A percentile compares a stretch with the other conserved stretches of the same genome.
Evolutionary conservation across 64 coral and sea anemone genomes (phyloP).

Genomic region (Trachythela sp.): DNA sequence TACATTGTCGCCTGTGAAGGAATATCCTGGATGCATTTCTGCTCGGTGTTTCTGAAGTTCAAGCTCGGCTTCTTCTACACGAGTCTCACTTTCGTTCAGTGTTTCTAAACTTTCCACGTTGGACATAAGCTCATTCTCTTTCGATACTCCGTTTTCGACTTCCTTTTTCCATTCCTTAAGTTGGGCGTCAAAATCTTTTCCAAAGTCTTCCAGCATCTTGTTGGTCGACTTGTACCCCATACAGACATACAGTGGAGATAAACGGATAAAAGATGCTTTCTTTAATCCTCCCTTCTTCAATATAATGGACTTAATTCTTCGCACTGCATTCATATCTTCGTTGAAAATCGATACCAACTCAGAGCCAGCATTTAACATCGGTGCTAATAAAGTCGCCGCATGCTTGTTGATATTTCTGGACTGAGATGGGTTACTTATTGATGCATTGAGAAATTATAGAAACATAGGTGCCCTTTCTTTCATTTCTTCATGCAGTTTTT

Average conservation of each 20-base stretch:
- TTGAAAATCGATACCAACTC: conserved; percentile 50
- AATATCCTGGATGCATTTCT: conserved; percentile 55
- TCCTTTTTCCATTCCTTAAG: conserved; percentile 33
- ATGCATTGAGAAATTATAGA: not conserved
- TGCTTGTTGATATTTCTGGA: conserved; percentile 17
- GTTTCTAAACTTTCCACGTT: not conserved
- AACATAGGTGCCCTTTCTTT: too few species aligned
- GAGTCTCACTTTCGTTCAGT: too few species aligned
- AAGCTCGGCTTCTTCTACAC: too few species aligned
- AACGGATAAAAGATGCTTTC: conserved; percentile 20
- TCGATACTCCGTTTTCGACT: conserved; percentile 11
- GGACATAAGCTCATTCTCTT: conserved; percentile 8
- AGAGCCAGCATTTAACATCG: too few species aligned
- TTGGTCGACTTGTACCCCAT: conserved; percentile 35
- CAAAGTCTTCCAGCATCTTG: conserved; percentile 42
- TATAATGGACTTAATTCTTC: conserved; percentile 37
- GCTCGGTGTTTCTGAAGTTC: conserved; percentile 37
- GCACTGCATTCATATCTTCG: not conserved
- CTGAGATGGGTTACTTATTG: conserved; percentile 4
- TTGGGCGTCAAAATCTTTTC: conserved; percentile 22
- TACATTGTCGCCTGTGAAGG: conserved; percentile 69
- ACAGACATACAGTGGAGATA: conserved; percentile 26
- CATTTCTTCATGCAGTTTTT: not conserved
- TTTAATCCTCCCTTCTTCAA: conserved; percentile 45
- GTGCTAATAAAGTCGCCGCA: not conserved